Evolutionary conservation across 2,113 vertebrate species (phyloP), one percentile per base, ranked within the genome.

Genomic region (Tachysurus fulvidraco): DNA sequence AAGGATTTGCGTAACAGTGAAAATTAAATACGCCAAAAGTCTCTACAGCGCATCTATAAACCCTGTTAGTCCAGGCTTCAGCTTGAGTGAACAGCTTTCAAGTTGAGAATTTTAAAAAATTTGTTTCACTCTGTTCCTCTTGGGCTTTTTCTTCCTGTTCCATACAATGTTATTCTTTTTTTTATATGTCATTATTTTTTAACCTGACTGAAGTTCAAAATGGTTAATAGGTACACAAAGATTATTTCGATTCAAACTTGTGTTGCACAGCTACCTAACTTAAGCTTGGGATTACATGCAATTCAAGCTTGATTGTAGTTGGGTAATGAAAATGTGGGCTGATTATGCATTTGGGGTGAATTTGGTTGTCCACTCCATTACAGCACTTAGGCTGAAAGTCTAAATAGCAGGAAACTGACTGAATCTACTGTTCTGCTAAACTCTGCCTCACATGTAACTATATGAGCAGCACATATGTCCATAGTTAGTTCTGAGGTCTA

Each of bases 1-100:
- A 91, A 90, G 81, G 78, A 89, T 90, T 90, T 84, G 86, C 64
- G 67, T 74, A 86, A 83, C 73, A 57, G 74, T 55, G 59, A 57
- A 83, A 85, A 90, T 19, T 64, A 67, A 83, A 84, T 44, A 84
- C 54, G 76, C 83, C 81, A 87, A 69, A 74, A 64, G n/a, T 84
- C 81, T 52, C 16, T 30, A 12, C 28, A 62, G 19, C 25, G 12
- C 60, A 41, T 73, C 23, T 23, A 84, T 57, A 84, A 64, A 69
- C 28, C 13, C 55, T 46, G 41, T 60, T 59, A 44, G 6, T 2
- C 30, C 23, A 71, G 69, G 57, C 57, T 82, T 65, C 73, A 50
- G 55, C 60, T 50, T 16, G 21, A 36, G 17, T 52, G 65, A 74
- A 77, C 10, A 36, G 83, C 57, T 41, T 74, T 84, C 46, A 9